Conservation (phyloP, 2,113 vertebrate genomes). For the Oreotragus oreotragus region DNA sequence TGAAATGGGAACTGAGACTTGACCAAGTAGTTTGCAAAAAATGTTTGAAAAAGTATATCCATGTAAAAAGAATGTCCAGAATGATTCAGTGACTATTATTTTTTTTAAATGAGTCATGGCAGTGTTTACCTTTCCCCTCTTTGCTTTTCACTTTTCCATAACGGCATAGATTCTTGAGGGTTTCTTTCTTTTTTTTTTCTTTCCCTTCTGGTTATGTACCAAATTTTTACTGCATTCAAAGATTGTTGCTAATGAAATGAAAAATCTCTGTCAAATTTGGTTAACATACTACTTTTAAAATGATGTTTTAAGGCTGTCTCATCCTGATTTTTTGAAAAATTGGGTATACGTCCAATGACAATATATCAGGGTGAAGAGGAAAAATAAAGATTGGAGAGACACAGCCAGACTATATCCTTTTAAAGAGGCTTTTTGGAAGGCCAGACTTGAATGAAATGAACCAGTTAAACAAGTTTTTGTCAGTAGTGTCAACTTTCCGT, state of each 20-base stretch:
- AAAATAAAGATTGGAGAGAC: neutral
- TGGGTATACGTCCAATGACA: neutral
- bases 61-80: constrained; percentile 36
- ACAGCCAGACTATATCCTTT: neutral
- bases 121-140: constrained; percentile 24
- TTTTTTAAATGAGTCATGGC: constrained; percentile 37
- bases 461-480: neutral
- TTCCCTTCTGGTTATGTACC: neutral
- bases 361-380: neutral
- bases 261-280: constrained; percentile 11
- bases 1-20: constrained; percentile 6
- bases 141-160: constrained; percentile 28
- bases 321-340: neutral
- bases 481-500: constrained; percentile 1
- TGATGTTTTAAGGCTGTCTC: neutral
- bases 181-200: neutral
- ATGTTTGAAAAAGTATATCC: constrained; percentile 5
- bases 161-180: constrained; percentile 35
- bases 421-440: constrained; percentile 9
- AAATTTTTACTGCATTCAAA: constrained; percentile 20
- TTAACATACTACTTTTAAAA: constrained; percentile 24
- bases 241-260: constrained; percentile 35
- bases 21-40: constrained; percentile 25
- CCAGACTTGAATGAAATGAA: neutral
- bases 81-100: constrained; percentile 26